Percentiles rank a stretch among this genome's conserved stretches.
phyloP scores from a whole-genome alignment of 92 coral and sea anemone species.

The Actinernus sp. region DNA sequence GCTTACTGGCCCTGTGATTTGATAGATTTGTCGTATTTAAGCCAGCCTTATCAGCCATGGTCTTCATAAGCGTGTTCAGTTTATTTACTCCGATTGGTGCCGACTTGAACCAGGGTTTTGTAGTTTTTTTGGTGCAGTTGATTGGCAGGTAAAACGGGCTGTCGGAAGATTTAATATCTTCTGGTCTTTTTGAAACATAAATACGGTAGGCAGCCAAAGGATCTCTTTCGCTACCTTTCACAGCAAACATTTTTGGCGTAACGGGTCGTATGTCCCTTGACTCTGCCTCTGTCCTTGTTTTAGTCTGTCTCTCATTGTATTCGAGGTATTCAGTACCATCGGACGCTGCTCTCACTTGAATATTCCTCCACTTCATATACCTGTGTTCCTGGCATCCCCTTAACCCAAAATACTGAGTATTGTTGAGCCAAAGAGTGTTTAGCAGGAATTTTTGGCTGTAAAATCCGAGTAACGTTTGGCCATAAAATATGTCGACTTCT shows the following conservation, averaged over 20 bases:
- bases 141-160: no score
- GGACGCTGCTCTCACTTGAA: conserved; percentile 31
- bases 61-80: conserved; percentile 20
- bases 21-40: conserved; percentile 11
- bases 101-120: conserved; percentile 40
- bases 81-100: conserved; percentile 26
- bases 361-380: conserved; percentile 59
- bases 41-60: conserved; percentile 35
- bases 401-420: conserved; percentile 52
- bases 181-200: no score
- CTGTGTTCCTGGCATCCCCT: conserved; percentile 66
- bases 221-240: conserved; percentile 33
- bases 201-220: conserved; percentile 45
- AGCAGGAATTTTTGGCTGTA: conserved; percentile 52
- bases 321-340: conserved; percentile 48
- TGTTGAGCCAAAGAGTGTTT: conserved; percentile 51
- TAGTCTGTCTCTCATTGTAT: conserved; percentile 52
- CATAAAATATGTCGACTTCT: conserved; percentile 40
- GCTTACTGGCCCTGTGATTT: conserved; percentile 36
- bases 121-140: no score
- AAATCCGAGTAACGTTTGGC: conserved; percentile 31
- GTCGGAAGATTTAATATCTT: no score
- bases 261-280: conserved; percentile 47
- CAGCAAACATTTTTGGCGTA: conserved; percentile 50
- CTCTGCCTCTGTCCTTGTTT: conserved; percentile 42